These are phyloP conservation scores for Cyprinus carpio DNA, from an alignment of 2,113 vertebrate genomes.

Conservation along the genomic window DNA sequence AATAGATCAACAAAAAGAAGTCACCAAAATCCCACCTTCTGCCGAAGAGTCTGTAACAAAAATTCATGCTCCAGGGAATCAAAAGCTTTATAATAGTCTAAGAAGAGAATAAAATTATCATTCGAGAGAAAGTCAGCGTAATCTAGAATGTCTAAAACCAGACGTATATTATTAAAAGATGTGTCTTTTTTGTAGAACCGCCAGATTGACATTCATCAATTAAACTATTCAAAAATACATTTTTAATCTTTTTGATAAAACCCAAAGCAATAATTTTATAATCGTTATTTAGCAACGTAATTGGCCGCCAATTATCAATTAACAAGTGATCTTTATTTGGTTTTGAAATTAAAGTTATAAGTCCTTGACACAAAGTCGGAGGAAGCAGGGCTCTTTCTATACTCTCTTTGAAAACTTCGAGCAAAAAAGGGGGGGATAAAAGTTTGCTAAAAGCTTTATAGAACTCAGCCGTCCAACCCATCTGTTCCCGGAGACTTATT, in stretches of 20 bases:
- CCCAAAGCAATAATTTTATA: too few species aligned
- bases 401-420: too few species aligned
- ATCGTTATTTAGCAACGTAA: too few species aligned
- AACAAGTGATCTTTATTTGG: too few species aligned
- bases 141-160: neutral
- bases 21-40: neutral
- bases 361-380: too few species aligned
- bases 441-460: too few species aligned
- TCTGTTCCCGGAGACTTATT: too few species aligned
- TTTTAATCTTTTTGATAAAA: neutral
- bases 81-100: neutral
- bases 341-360: too few species aligned
- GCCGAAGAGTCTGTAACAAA: neutral
- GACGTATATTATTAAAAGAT: neutral
- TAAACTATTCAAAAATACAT: neutral
- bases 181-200: neutral
- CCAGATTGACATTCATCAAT: constrained; percentile 2
- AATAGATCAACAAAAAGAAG: neutral
- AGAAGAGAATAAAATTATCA: neutral
- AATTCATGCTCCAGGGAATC: neutral
- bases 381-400: too few species aligned
- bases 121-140: neutral
- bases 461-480: too few species aligned
- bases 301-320: too few species aligned
- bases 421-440: too few species aligned